Evolutionary conservation across 1,140 invertebrate genomes (phyloP).

Genomic region (Macrobrachium rosenbergii): DNA sequence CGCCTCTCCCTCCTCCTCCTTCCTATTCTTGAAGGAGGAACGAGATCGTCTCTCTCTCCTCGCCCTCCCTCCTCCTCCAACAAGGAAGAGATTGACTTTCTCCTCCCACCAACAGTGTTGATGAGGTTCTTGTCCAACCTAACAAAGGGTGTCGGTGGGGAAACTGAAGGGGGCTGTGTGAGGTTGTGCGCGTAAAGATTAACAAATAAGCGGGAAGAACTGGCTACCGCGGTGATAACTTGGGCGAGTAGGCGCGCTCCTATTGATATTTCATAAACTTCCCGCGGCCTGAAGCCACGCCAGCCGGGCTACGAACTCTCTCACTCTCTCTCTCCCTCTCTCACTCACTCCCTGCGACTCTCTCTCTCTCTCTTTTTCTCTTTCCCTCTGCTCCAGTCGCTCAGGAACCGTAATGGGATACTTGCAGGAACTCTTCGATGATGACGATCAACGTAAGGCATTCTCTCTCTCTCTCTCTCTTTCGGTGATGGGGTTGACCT

Average conservation of each 20-base stretch:
- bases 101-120: no score
- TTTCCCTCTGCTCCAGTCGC: conserved; percentile 15
- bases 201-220: conserved; percentile 59
- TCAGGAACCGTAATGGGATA: not conserved
- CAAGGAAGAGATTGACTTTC: not conserved
- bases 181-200: conserved; percentile 45
- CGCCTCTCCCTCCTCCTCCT: no score
- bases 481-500: not conserved
- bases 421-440: not conserved
- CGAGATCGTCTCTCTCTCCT: no score
- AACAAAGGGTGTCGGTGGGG: not conserved
- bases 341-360: not conserved
- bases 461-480: conserved; percentile 1
- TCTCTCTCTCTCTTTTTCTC: conserved; percentile 27
- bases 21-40: no score
- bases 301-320: conserved; percentile 9
- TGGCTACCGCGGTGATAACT: conserved; percentile 49
- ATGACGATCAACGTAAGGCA: no score
- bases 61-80: no score
- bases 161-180: conserved; percentile 27
- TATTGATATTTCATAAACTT: conserved; percentile 64
- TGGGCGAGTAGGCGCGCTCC: conserved; percentile 46
- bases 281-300: conserved; percentile 52
- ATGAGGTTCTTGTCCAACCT: no score
- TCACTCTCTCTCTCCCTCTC: not conserved